Evolutionary conservation across 2,113 vertebrate genomes (phyloP).

Genomic region (Crotalus viridis): DNA sequence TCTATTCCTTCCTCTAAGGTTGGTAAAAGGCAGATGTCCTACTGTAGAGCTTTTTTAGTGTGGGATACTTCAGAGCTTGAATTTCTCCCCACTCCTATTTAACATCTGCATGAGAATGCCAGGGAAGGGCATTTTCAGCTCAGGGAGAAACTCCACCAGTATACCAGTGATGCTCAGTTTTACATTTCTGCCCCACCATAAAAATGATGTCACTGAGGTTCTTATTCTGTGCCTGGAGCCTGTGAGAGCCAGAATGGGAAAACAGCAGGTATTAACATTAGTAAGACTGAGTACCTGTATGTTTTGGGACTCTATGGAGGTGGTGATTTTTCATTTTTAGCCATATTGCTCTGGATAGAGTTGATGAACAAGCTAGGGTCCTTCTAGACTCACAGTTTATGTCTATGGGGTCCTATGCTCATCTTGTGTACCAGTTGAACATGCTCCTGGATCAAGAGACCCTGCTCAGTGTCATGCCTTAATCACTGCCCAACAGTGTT

Average conservation of each 20-base stretch:
- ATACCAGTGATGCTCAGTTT: background rate
- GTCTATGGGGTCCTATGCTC: background rate
- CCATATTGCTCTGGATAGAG: background rate
- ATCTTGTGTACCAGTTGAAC: background rate
- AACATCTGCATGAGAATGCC: background rate
- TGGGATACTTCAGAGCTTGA: background rate
- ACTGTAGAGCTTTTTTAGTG: background rate
- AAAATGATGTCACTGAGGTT: background rate
- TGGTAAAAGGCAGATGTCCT: background rate
- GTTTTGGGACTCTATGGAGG: background rate
- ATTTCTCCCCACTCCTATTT: background rate
- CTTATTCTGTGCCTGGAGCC: background rate
- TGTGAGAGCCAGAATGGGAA: background rate
- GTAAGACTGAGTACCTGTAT: background rate
- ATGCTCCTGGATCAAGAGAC: background rate
- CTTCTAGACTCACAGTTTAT: background rate
- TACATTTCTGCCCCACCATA: background rate
- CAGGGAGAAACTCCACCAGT: background rate
- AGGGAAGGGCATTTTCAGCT: background rate
- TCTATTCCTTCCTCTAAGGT: background rate
- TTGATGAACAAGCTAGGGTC: background rate
- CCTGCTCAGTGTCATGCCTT: background rate
- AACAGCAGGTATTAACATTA: background rate
- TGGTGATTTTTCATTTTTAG: background rate
- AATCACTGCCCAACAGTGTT: background rate